Conservation (phyloP, 2,888 invertebrate species). For the Noctua janthe region DNA sequence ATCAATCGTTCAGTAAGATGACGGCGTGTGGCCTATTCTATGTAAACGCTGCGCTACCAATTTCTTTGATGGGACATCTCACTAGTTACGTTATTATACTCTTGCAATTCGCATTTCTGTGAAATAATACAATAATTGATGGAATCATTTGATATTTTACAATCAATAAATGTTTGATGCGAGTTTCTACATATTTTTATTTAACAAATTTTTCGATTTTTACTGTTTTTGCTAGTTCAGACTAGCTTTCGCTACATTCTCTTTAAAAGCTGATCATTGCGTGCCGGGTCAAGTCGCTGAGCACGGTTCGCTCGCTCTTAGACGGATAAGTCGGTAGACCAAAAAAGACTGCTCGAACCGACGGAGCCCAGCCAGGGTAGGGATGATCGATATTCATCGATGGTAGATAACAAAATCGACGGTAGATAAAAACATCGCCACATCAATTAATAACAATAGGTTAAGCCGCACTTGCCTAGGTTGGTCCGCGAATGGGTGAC, state of each 20-base stretch:
- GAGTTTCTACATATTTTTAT: background rate
- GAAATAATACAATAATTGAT: background rate
- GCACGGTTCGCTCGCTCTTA: background rate
- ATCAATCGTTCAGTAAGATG: constrained; percentile 1
- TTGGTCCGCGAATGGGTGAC: background rate
- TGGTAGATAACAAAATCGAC: too few relatives aligned
- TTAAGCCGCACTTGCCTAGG: background rate
- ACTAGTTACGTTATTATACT: background rate
- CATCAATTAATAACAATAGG: too few relatives aligned
- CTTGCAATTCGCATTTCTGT: constrained; percentile 1
- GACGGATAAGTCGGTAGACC: background rate
- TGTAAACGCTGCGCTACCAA: background rate
- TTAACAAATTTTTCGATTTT: background rate
- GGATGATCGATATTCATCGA: too few relatives aligned
- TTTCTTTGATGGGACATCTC: background rate
- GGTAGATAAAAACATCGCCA: too few relatives aligned
- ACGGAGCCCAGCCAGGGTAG: too few relatives aligned
- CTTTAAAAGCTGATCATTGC: background rate
- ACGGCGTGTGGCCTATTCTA: background rate
- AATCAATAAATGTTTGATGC: background rate
- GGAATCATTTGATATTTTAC: background rate
- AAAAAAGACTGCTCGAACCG: background rate
- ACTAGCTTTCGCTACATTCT: background rate
- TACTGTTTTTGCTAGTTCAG: too few relatives aligned
- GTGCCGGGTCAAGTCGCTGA: background rate